Evolutionary conservation across 2,888 invertebrate species (phyloP).

Genomic region (Malthinus seriepunctatus): DNA sequence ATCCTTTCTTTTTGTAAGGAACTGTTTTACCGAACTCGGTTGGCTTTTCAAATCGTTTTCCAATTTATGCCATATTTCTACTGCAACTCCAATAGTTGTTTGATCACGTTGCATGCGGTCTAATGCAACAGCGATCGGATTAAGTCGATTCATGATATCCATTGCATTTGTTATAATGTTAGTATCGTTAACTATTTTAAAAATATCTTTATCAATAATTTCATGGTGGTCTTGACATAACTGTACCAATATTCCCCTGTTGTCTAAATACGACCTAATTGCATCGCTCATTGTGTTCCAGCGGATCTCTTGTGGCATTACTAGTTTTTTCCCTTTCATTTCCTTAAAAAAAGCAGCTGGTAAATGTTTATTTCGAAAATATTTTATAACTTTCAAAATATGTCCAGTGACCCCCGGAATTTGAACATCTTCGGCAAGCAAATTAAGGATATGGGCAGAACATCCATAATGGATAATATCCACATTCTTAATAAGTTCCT

Average conservation of each 20-base stretch:
- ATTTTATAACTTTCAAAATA: slow-evolving; percentile 27
- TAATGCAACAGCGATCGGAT: not conserved
- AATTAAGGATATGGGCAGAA: slow-evolving; percentile 25
- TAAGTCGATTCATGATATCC: not conserved
- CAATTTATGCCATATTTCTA: not conserved
- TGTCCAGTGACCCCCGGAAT: slow-evolving; percentile 11
- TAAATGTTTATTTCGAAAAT: slow-evolving; percentile 23
- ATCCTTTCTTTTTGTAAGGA: too few relatives aligned
- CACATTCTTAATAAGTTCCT: not conserved
- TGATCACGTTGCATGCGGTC: not conserved
- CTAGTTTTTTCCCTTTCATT: not conserved
- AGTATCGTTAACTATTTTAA: slow-evolving; percentile 11
- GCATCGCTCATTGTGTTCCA: slow-evolving; percentile 20
- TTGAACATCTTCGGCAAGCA: slow-evolving; percentile 28
- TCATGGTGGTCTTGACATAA: slow-evolving; percentile 20
- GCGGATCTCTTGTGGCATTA: slow-evolving; percentile 22
- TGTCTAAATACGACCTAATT: slow-evolving; percentile 19
- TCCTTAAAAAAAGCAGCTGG: slow-evolving; percentile 2
- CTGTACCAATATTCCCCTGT: slow-evolving; percentile 15
- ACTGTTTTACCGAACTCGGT: too few relatives aligned
- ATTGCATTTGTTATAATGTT: slow-evolving; percentile 3
- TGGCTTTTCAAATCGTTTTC: too few relatives aligned
- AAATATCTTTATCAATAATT: slow-evolving; percentile 26
- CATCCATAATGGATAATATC: slow-evolving; percentile 15
- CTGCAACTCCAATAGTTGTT: not conserved